Evolutionary conservation across 2,797 vertebrate genomes (phyloP).

Genomic region (Epinephelus awoara): DNA sequence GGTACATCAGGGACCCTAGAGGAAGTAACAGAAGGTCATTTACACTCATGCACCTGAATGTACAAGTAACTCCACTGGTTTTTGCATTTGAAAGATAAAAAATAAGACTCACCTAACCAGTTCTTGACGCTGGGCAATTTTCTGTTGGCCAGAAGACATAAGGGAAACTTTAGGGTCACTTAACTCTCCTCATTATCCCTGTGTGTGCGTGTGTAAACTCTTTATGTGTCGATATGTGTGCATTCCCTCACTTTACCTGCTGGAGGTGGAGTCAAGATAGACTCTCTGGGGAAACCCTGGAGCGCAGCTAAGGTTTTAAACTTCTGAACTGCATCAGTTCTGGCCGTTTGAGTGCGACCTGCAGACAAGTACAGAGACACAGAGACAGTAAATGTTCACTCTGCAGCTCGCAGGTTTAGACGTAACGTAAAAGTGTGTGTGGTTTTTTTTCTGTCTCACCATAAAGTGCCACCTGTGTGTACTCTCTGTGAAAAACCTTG

Average conservation of each 20-base stretch:
- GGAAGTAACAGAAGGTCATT: conserved; percentile 1
- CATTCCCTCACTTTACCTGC: conserved; percentile 66
- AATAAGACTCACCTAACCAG: conserved; percentile 60
- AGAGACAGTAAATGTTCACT: neutral
- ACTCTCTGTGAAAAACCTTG: conserved; percentile 84
- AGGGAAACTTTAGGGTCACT: neutral
- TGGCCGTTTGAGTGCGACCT: conserved; percentile 80
- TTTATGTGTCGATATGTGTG: neutral
- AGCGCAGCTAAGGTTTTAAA: conserved; percentile 79
- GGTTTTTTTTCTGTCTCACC: conserved; percentile 70
- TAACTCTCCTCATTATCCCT: neutral
- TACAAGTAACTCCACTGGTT: neutral
- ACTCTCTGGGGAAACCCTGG: conserved; percentile 79
- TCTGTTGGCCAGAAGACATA: conserved; percentile 65
- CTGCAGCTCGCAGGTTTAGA: neutral
- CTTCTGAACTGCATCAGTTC: conserved; percentile 72
- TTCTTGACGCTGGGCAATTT: conserved; percentile 71
- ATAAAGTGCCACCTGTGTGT: conserved; percentile 87
- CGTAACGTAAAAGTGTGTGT: neutral
- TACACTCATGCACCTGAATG: neutral
- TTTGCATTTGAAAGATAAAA: neutral
- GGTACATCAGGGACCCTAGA: conserved; percentile 34
- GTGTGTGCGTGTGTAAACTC: neutral
- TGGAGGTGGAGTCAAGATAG: conserved; percentile 81
- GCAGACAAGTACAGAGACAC: conserved; percentile 18